Evolutionary conservation across 2,888 invertebrate genomes (phyloP).

Genomic region (Seladonia tumulorum): DNA sequence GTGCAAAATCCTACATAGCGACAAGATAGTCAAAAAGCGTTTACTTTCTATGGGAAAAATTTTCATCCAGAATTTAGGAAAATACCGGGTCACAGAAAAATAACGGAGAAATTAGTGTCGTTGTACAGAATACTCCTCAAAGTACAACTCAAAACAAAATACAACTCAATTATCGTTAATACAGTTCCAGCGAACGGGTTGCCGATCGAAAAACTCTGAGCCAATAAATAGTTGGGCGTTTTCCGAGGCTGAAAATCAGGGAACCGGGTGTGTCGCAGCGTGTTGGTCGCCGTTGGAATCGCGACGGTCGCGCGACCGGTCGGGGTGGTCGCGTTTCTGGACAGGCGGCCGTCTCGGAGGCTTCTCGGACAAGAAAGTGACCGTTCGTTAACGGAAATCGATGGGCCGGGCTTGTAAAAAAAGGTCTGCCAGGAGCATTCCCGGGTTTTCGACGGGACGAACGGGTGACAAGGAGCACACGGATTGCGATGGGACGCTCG

Average conservation of each 20-base stretch:
- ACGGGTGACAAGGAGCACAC: slow-evolving; percentile 17
- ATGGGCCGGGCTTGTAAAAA: neutral
- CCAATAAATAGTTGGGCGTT: neutral
- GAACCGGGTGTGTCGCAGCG: neutral
- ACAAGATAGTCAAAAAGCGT: too few relatives aligned
- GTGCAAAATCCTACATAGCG: too few relatives aligned
- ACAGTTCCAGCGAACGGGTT: neutral
- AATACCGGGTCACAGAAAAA: neutral
- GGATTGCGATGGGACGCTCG: slow-evolving; percentile 12
- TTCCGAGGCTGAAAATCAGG: neutral
- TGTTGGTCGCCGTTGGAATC: neutral
- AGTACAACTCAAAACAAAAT: too few relatives aligned
- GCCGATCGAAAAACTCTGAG: neutral
- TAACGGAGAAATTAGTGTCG: too few relatives aligned
- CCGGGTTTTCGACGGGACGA: neutral
- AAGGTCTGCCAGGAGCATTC: slow-evolving; percentile 2
- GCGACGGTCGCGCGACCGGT: neutral
- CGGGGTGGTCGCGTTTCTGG: neutral
- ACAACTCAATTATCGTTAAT: neutral
- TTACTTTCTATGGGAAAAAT: too few relatives aligned
- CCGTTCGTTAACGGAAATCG: slow-evolving; percentile 32
- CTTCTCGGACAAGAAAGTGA: slow-evolving; percentile 5
- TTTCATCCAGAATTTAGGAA: too few relatives aligned
- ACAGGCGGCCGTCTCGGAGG: neutral
- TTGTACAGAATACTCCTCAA: too few relatives aligned